Percentiles rank a stretch among this genome's conserved stretches.
These are phyloP conservation scores for Elmis aenea DNA, from an alignment of 2,888 invertebrate genomes.

Conservation along the genomic window DNA sequence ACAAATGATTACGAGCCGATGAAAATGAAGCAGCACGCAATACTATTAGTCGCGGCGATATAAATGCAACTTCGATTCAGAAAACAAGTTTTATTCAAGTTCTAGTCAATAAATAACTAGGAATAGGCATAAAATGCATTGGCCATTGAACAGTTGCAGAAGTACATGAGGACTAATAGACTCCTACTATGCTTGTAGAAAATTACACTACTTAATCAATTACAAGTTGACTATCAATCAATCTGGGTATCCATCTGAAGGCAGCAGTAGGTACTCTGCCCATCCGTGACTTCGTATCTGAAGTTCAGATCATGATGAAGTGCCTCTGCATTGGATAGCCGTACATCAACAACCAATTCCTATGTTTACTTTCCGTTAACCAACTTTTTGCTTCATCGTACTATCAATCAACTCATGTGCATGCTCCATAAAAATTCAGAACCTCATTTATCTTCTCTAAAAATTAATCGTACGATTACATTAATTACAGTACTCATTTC, in stretches of 20 bases:
- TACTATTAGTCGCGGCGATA: conserved; percentile 7
- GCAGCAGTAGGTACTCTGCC: conserved; percentile 11
- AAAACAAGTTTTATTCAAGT: conserved; percentile 10
- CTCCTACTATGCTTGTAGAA: conserved; percentile 23
- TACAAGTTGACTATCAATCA: conserved; percentile 35
- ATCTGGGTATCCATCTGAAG: conserved; percentile 23
- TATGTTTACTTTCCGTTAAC: conserved; percentile 8
- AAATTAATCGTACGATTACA: background rate
- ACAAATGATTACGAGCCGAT: conserved; percentile 8
- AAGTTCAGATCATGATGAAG: conserved; percentile 19
- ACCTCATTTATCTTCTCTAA: background rate
- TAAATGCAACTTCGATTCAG: conserved; percentile 5
- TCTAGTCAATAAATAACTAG: conserved; percentile 9
- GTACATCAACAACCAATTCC: conserved; percentile 9
- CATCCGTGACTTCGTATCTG: conserved; percentile 22
- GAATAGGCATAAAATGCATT: conserved; percentile 11
- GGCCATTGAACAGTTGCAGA: conserved; percentile 14
- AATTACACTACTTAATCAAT: conserved; percentile 36
- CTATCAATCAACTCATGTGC: conserved; percentile 8
- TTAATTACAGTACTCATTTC: too few species aligned
- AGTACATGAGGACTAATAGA: conserved; percentile 17
- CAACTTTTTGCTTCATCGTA: conserved; percentile 7
- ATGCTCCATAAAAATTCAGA: background rate
- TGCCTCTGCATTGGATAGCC: conserved; percentile 15
- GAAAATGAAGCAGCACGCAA: conserved; percentile 12